Conservation (phyloP, 2,113 vertebrate genomes). For the Pteropus alecto region DNA sequence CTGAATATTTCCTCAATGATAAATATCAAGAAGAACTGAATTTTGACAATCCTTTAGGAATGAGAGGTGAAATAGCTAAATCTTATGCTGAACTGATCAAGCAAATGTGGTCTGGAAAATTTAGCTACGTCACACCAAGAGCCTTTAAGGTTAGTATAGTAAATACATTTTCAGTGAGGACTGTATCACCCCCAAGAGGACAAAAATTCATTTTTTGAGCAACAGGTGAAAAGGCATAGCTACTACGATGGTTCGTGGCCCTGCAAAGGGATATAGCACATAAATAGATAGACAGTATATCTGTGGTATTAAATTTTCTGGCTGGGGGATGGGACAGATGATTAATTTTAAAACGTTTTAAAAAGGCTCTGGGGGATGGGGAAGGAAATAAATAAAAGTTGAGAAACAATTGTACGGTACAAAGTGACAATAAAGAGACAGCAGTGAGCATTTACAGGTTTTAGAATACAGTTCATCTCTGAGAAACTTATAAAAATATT, state of each 20-base stretch:
- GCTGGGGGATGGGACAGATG: neutral
- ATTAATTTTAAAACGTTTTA: neutral
- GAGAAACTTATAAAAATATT: neutral
- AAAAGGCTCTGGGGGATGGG: neutral
- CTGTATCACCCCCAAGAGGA: neutral
- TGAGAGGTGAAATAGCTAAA: constrained; percentile 98
- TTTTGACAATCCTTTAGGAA: constrained; percentile 98
- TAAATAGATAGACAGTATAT: neutral
- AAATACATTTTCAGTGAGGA: neutral
- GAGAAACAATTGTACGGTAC: neutral
- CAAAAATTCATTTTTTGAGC: neutral
- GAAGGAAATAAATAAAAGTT: neutral
- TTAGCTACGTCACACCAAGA: constrained; percentile 95
- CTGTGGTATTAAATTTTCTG: neutral
- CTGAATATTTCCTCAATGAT: constrained; percentile 97
- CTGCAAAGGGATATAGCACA: neutral
- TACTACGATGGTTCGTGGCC: neutral
- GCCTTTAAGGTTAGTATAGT: constrained; percentile 93
- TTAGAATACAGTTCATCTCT: neutral
- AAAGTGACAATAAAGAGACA: neutral
- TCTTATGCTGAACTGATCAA: constrained; percentile 96
- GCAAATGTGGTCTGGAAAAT: constrained; percentile 98
- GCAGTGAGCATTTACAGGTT: neutral
- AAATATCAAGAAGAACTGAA: constrained; percentile 97
- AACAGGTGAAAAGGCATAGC: neutral